Evolutionary conservation across 2,888 invertebrate species (phyloP), one percentile per base, ranked within the genome.

Genomic region (Ophioninae sp.): DNA sequence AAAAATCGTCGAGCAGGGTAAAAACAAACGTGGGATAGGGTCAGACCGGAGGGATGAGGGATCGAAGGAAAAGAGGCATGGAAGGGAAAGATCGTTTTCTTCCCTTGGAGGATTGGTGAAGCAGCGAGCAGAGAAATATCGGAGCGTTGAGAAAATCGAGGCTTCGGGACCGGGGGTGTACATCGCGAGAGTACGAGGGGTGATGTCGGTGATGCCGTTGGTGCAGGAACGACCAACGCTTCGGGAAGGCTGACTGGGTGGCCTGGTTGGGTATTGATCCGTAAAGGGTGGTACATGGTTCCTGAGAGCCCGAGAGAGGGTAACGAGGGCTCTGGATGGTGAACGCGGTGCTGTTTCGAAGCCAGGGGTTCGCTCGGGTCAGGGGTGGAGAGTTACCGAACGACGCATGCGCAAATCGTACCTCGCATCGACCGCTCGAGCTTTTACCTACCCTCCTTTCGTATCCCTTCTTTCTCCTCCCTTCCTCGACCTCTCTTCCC

Each of bases 211-310:
- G 67, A 57, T 81, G 79, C 75, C 41, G 73, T 50, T 79, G 72
- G 57, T 79, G 79, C 79, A 79, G 67, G 44, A 68, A n/a, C 78
- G 64, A 81, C 72, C 70, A 69, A 77, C 67, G 77, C 82, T 79
- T 68, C 56, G 70, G 70, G 70, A 73, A 81, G 75, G 74, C 79
- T 65, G 83, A 81, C 73, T 84, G 62, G 83, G 88, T 92, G 92
- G 91, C 92, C 92, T 91, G 91, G 92, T 92, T 92, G 90, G 87
- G 91, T 92, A 92, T 92, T 91, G 92, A 92, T 92, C 92, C 91
- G 88, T 87, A 84, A 89, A 83, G 88, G 85, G 87, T 86, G 87
- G 39, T 77, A 61, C 21, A 50, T 68, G 65, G 75, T 59, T 68
- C 67, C 39, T 67, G 23, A 17, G 23, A 21, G 76, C 59, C 39